Conservation (phyloP, 2,888 invertebrate genomes). For the Balanococcus diminutus region DNA sequence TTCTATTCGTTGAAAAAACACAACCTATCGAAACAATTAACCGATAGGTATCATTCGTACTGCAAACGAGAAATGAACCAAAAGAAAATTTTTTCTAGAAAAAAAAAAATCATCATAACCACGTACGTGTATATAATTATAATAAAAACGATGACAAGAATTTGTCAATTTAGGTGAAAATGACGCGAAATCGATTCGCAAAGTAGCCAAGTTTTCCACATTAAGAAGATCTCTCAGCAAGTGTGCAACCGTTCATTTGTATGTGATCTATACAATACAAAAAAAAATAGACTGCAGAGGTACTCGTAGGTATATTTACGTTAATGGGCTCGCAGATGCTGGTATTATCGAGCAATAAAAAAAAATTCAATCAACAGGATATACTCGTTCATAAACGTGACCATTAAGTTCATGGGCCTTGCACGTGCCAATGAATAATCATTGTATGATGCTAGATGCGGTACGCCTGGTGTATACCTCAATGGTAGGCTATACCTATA, state of each 20-base stretch:
- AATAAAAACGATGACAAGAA: neutral
- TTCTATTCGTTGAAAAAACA: neutral
- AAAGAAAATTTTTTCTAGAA: neutral
- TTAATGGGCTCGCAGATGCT: neutral
- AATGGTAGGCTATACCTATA: neutral
- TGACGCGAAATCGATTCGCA: neutral
- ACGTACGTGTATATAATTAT: neutral
- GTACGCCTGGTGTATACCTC: neutral
- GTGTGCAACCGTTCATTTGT: neutral
- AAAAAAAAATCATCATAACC: neutral
- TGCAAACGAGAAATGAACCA: neutral
- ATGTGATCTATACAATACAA: neutral
- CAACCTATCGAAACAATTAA: neutral
- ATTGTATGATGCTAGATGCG: neutral
- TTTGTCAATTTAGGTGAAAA: neutral
- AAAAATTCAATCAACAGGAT: slow-evolving; percentile 13
- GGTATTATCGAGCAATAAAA: neutral
- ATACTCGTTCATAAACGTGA: neutral
- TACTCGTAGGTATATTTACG: neutral
- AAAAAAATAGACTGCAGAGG: neutral
- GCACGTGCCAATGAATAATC: slow-evolving; percentile 27
- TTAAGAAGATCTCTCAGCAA: neutral
- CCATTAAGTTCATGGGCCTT: neutral
- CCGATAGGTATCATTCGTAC: neutral
- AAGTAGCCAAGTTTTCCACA: neutral